Evolutionary conservation across 2,888 invertebrate species (phyloP).

Genomic region (Sesamia inferens): DNA sequence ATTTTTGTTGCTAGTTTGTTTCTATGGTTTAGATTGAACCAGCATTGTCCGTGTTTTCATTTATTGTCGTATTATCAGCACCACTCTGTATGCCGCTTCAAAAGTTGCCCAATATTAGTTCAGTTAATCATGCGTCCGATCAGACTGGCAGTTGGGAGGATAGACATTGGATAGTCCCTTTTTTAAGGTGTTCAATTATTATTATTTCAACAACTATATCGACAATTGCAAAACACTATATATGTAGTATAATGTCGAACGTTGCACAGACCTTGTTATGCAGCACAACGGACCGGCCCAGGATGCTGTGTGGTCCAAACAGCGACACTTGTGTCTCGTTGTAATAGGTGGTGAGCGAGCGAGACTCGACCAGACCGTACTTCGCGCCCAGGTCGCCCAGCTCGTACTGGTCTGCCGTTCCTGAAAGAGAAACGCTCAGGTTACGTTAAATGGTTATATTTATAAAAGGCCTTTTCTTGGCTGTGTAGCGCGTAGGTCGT

Average conservation of each 20-base stretch:
- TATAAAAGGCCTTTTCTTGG: not conserved
- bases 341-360: conserved; percentile 89
- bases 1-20: no score
- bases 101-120: not conserved
- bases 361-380: conserved; percentile 93
- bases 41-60: no score
- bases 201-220: not conserved
- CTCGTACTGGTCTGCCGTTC: conserved; percentile 96
- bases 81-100: not conserved
- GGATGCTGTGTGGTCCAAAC: conserved; percentile 94
- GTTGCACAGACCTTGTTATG: conserved; percentile 90
- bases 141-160: not conserved
- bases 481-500: no score
- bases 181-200: not conserved
- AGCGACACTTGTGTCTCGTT: conserved; percentile 96
- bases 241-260: not conserved
- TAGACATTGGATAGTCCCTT: not conserved
- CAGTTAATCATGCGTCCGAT: not conserved
- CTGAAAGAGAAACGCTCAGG: conserved; percentile 72
- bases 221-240: not conserved
- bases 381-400: conserved; percentile 96
- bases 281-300: conserved; percentile 96
- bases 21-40: no score
- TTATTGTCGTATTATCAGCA: no score
- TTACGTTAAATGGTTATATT: not conserved